Evolutionary conservation across 2,888 invertebrate species (phyloP).

Genomic region (Cryptosula pallasiana): DNA sequence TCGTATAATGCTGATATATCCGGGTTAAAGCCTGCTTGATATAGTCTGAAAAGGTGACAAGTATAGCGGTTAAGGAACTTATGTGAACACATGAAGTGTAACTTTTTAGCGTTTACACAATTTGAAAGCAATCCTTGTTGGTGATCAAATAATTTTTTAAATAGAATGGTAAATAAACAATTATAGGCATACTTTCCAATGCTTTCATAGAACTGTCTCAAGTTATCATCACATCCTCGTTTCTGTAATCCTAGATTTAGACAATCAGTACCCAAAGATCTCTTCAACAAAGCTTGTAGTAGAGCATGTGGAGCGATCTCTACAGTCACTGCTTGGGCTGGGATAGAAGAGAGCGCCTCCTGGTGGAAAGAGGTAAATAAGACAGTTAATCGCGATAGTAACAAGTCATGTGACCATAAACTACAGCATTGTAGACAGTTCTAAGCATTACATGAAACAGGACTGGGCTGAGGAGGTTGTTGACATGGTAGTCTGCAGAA

Average conservation of each 20-base stretch:
- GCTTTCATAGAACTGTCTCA: conserved; percentile 68
- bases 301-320: conserved; percentile 92
- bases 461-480: conserved; percentile 89
- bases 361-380: not conserved
- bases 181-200: conserved; percentile 67
- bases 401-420: too few species aligned
- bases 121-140: not conserved
- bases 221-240: conserved; percentile 69
- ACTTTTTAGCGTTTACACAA: not conserved
- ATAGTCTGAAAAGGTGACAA: conserved; percentile 52
- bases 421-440: too few species aligned
- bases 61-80: too few species aligned
- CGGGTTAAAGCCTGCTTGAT: conserved; percentile 74
- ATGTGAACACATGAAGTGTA: too few species aligned
- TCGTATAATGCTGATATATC: conserved; percentile 69
- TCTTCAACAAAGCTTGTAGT: conserved; percentile 85
- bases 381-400: too few species aligned
- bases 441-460: conserved; percentile 71
- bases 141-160: not conserved
- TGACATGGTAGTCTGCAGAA: conserved; percentile 89
- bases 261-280: conserved; percentile 70
- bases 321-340: conserved; percentile 78
- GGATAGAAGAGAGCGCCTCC: conserved; percentile 77
- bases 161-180: not conserved
- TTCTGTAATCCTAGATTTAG: conserved; percentile 82